Conservation (phyloP, 1,140 invertebrate genomes). For the Planococcus citri region DNA sequence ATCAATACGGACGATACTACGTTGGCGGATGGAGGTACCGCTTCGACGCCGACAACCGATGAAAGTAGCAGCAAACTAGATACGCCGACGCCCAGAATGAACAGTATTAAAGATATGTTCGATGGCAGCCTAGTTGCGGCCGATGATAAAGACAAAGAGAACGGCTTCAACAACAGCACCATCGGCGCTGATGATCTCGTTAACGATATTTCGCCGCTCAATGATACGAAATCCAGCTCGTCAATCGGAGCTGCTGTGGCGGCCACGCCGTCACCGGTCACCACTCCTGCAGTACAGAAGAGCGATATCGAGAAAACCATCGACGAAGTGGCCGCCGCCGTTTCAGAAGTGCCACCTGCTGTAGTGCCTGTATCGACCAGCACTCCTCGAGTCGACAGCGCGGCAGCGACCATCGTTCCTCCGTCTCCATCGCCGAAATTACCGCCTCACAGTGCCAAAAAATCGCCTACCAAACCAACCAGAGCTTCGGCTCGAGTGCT, state of each 20-base stretch:
- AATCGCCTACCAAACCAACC: conserved; percentile 49
- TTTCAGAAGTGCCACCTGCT: too few species aligned
- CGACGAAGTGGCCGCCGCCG: background rate
- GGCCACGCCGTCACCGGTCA: too few species aligned
- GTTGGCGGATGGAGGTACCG: background rate
- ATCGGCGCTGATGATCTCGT: background rate
- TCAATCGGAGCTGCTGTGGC: background rate
- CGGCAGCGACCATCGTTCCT: background rate
- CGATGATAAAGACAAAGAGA: background rate
- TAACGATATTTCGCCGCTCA: too few species aligned
- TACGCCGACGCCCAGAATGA: background rate
- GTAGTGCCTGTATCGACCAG: background rate
- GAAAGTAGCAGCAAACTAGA: background rate
- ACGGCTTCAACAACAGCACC: background rate
- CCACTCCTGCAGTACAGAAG: background rate
- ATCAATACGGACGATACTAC: conserved; percentile 11
- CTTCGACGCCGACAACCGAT: conserved; percentile 23
- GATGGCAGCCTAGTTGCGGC: background rate
- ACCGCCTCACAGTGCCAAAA: conserved; percentile 38
- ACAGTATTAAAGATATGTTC: background rate
- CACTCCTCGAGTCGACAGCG: background rate
- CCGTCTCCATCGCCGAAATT: conserved; percentile 23
- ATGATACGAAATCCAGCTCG: background rate
- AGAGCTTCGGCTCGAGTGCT: conserved; percentile 48
- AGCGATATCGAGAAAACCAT: conserved; percentile 1